Base-by-base conservation (phyloP, 2,888 invertebrate species). In the Cheilosia variabilis region DNA sequence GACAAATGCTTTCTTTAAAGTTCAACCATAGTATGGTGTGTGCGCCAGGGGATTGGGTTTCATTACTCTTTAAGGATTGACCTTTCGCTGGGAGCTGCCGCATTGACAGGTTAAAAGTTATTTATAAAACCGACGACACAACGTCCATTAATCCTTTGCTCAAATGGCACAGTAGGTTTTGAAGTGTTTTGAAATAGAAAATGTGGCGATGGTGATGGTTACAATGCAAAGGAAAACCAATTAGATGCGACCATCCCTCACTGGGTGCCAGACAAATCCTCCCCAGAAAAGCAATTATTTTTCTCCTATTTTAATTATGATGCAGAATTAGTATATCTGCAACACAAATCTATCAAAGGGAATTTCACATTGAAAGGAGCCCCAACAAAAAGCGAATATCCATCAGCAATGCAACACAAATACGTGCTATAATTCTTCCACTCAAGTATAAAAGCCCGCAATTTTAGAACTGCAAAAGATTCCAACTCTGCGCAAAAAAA, bases 1-100 rank as follows among this genome's bases (percentile, higher is more conserved):
- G 62, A 77, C 81, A 80, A 86, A 86, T 86, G 81, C 57, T 76
- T 72, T 76, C 37, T 27, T 75, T 65, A 71, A 71, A 71, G 75
- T 81, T 72, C 65, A 47, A 9, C 37, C 45, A 34, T 45, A 71
- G 19, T 7, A 65, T 53, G 37, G 22, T 69, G 17, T 69, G 17
- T 34, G 15, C 9, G 27, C 13, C 41, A 27, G 15, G 53, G 24
- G 31, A 34, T 27, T 19, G 41, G 47, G 71, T 69, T 72, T 27
- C 78, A 78, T 82, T 82, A 77, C 37, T 68, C 78, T 66, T 81
- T 50, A 55, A 78, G 47, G 45, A 66, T 24, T 82, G 60, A 83
- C 71, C 71, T 77, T 65, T 60, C 31, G 22, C 5, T 41, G 45
- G 50, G 13, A n/a, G 22, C 37, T n/a, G 22, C 15, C 4, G 9